Percentiles rank a stretch among this genome's conserved stretches.
These are phyloP conservation scores for Grallaria varia DNA, from an alignment of 2,113 vertebrate species.

Conservation along the genomic window DNA sequence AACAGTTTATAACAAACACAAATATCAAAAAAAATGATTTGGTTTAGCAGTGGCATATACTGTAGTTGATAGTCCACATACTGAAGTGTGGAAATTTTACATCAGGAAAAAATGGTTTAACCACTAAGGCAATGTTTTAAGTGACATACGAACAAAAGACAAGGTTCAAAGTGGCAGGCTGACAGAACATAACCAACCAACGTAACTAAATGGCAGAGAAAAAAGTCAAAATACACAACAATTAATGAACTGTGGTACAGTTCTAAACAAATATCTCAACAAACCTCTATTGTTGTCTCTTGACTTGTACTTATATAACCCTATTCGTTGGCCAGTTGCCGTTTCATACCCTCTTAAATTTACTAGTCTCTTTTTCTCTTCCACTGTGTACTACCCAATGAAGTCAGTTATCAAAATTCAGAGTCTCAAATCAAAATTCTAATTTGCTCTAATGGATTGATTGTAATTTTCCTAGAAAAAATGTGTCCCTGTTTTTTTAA, in stretches of 20 bases:
- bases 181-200: background rate
- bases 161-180: background rate
- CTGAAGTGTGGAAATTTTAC: background rate
- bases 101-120: conserved; percentile 13
- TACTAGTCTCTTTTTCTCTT: background rate
- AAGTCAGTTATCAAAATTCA: background rate
- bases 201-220: background rate
- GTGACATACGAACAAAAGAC: background rate
- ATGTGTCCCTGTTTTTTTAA: background rate
- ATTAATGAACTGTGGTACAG: background rate
- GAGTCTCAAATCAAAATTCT: background rate
- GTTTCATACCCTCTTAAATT: background rate
- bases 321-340: too few species aligned
- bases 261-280: background rate
- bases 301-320: background rate
- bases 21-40: conserved; percentile 45
- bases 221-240: background rate
- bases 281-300: background rate
- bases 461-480: background rate
- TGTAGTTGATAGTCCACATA: conserved; percentile 4
- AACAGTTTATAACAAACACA: conserved; percentile 46
- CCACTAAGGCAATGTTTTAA: background rate
- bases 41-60: conserved; percentile 28
- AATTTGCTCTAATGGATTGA: background rate
- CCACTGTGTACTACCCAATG: background rate